These are phyloP conservation scores for Formica selysi DNA, from an alignment of 1,140 invertebrate genomes.

Conservation along the genomic window DNA sequence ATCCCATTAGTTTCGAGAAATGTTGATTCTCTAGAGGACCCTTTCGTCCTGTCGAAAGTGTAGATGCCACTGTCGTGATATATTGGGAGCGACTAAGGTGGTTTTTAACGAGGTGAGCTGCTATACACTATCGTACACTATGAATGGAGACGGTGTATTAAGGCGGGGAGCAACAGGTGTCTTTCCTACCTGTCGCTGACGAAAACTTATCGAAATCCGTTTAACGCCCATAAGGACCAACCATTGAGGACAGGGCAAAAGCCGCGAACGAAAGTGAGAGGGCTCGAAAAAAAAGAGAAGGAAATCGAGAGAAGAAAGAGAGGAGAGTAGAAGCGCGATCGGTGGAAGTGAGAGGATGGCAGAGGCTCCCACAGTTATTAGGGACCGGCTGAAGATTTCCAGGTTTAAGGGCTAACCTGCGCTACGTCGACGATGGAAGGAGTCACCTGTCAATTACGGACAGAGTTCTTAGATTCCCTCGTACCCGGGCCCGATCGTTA, in stretches of 20 bases:
- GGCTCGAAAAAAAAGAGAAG: background rate
- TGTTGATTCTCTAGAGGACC: conserved; percentile 78
- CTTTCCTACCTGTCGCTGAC: conserved; percentile 74
- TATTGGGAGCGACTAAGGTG: conserved; percentile 80
- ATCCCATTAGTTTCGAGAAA: conserved; percentile 82
- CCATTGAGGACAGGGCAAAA: conserved; percentile 10
- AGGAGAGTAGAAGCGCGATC: background rate
- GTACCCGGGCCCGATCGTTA: conserved; percentile 66
- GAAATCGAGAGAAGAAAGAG: background rate
- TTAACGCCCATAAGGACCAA: conserved; percentile 60
- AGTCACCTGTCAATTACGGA: conserved; percentile 81
- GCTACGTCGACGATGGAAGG: conserved; percentile 57
- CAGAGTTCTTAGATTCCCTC: conserved; percentile 35
- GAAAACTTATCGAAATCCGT: conserved; percentile 79
- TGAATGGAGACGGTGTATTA: conserved; percentile 67
- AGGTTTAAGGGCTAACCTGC: conserved; percentile 45
- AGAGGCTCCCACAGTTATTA: conserved; percentile 72
- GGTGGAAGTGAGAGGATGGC: conserved; percentile 41
- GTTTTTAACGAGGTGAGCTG: conserved; percentile 77
- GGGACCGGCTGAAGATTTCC: conserved; percentile 38
- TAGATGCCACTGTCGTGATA: conserved; percentile 81
- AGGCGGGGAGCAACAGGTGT: conserved; percentile 81
- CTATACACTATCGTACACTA: conserved; percentile 4
- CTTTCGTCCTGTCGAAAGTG: conserved; percentile 77
- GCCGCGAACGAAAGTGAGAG: conserved; percentile 60